Evolutionary conservation across 92 coral and sea anemone genomes (phyloP), one percentile per base, ranked within the genome.

Genomic region (Palythoa grandis): DNA sequence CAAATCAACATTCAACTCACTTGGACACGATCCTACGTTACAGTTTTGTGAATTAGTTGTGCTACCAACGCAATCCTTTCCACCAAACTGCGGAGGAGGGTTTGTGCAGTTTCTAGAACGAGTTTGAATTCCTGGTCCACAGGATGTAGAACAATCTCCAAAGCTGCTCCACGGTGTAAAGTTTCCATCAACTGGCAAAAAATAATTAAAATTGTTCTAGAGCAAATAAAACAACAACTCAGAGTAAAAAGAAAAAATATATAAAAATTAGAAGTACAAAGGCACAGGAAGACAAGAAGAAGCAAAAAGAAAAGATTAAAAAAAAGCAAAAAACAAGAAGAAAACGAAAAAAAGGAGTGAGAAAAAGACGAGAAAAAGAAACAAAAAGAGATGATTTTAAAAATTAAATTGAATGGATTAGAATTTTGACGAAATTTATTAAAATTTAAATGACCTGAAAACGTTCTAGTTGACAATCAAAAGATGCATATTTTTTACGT

Each of bases 1-100:
- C 35, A 29, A 29, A 29, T 29, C 35, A 29, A 29, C 35, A 29
- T 29, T 29, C 35, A 17, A 70, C 77, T 70, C 78, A 87, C 89
- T 58, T 66, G 89, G 89, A 69, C 89, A 87, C 11, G 13, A 78
- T 17, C 53, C 38, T 6, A 43, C 40, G 24, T 37, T 78, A 79
- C 89, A 87, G 13, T 70, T 84, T 19, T 79, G 54, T 3, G 40
- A 22, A 2, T 87, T 71, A 3, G 43, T 22, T 50, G 52, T 57
- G 0, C 29, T 54, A 11, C 86, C 89, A 19, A 50, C 72, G 38
- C 89, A 87, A 15, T 14, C 70, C 11, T 38, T 68, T 0, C 37
- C 70, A 43, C 89, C 86, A 50, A 70, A 47, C 52, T 84, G 78
- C 24, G 85, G 78, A 52, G 89, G 79, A 19, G 89, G 89, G 11